Percentiles rank a stretch among this genome's conserved stretches.
Evolutionary conservation across 2,888 invertebrate genomes (phyloP).

Genomic region (Eristalinus aeneus): DNA sequence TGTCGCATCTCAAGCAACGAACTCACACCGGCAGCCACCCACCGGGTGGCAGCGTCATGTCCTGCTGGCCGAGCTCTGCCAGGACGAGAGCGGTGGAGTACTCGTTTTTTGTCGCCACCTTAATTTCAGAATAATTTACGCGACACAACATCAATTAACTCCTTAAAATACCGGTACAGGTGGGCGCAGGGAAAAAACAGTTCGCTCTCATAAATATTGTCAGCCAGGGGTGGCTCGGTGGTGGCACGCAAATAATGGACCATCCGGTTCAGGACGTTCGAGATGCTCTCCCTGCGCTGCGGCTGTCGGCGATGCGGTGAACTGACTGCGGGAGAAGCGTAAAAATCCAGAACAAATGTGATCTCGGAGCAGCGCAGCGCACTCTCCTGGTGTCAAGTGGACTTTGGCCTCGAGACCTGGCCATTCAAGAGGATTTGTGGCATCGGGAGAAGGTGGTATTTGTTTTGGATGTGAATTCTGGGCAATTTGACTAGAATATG

Average conservation of each 20-base stretch:
- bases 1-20: constrained; percentile 9
- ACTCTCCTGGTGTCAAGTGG: constrained; percentile 60
- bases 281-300: constrained; percentile 19
- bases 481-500: too few species aligned
- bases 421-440: neutral
- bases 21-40: neutral
- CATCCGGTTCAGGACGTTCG: neutral
- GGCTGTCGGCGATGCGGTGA: constrained; percentile 50
- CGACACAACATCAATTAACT: constrained; percentile 80
- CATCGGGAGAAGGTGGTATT: neutral
- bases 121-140: constrained; percentile 80
- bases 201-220: constrained; percentile 64
- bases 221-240: constrained; percentile 13
- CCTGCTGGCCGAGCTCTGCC: neutral
- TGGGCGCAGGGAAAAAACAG: constrained; percentile 74
- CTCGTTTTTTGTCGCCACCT: constrained; percentile 74
- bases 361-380: constrained; percentile 30
- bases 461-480: neutral
- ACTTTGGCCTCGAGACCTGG: constrained; percentile 32
- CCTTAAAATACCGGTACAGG: constrained; percentile 78
- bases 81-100: neutral
- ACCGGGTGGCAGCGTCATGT: neutral
- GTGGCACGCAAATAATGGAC: constrained; percentile 66
- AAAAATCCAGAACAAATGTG: constrained; percentile 65
- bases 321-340: constrained; percentile 64